Evolutionary conservation across 2,113 vertebrate species (phyloP).

Genomic region (Lethenteron camtschaticum): DNA sequence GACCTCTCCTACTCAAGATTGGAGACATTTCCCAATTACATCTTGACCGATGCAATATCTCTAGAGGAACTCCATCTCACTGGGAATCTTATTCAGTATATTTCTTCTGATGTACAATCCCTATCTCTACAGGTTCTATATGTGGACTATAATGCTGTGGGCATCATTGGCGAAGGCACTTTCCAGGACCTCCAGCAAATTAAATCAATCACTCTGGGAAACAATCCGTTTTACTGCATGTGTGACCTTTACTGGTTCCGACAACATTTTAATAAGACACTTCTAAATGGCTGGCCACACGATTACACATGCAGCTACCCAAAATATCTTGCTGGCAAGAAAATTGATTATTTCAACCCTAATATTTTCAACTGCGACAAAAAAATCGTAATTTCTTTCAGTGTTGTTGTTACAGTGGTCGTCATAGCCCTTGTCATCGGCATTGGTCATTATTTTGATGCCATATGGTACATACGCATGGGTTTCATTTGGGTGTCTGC

Average conservation of each 20-base stretch:
- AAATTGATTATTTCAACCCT: constrained; percentile 6
- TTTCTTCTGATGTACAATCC: too few species aligned
- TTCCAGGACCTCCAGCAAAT: too few species aligned
- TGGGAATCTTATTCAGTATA: too few species aligned
- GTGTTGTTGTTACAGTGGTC: constrained; percentile 11
- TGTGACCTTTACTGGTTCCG: constrained; percentile 8
- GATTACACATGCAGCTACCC: constrained; percentile 6
- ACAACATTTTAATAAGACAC: constrained; percentile 2
- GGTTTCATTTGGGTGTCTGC: constrained; percentile 24
- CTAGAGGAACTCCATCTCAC: too few species aligned
- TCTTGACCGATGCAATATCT: too few species aligned
- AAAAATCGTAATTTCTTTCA: constrained; percentile 15
- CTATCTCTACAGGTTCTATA: too few species aligned
- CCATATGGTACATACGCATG: constrained; percentile 23
- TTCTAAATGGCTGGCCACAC: constrained; percentile 1
- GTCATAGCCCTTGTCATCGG: constrained; percentile 9
- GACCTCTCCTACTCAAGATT: too few species aligned
- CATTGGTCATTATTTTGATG: constrained; percentile 18
- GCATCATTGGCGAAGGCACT: too few species aligned
- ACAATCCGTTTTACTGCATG: background rate
- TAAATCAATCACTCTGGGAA: too few species aligned
- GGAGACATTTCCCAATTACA: too few species aligned
- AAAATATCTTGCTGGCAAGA: background rate
- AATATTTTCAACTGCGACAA: constrained; percentile 6
- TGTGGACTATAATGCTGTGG: too few species aligned